These are phyloP conservation scores for Daubentonia madagascariensis DNA, from an alignment of 2,113 vertebrate species.

Conservation along the genomic window DNA sequence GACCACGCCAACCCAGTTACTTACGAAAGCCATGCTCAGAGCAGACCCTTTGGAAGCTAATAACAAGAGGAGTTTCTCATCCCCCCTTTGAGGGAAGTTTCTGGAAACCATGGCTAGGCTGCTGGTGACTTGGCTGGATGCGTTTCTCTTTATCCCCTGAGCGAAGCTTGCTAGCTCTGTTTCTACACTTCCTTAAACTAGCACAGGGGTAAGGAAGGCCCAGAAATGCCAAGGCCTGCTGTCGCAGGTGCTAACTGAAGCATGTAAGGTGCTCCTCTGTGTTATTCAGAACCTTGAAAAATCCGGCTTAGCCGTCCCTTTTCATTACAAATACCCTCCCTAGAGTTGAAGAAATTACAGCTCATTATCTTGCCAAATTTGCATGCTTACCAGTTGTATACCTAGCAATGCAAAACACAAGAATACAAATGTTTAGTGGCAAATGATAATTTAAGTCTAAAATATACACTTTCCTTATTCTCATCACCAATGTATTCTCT, in stretches of 20 bases:
- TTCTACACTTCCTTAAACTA: accelerated
- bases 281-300: neutral
- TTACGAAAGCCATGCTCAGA: accelerated
- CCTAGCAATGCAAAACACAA: neutral
- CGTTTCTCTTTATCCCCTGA: neutral
- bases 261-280: neutral
- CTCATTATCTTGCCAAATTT: slow-evolving; percentile 52
- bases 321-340: slow-evolving; percentile 37
- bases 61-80: neutral
- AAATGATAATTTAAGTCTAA: slow-evolving; percentile 3
- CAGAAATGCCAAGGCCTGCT: neutral
- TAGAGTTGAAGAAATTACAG: slow-evolving; percentile 35
- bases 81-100: neutral
- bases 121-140: accelerated
- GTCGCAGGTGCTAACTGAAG: neutral
- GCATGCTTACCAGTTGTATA: slow-evolving; percentile 36
- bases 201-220: neutral
- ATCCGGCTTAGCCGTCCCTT: neutral
- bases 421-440: neutral
- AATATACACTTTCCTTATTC: neutral
- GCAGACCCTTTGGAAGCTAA: neutral
- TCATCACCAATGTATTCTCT: neutral
- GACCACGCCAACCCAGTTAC: accelerated
- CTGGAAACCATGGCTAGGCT: neutral
- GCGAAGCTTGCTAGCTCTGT: neutral